Evolutionary conservation across 2,797 vertebrate species (phyloP).

Genomic region (Pseudochirops corinnae): DNA sequence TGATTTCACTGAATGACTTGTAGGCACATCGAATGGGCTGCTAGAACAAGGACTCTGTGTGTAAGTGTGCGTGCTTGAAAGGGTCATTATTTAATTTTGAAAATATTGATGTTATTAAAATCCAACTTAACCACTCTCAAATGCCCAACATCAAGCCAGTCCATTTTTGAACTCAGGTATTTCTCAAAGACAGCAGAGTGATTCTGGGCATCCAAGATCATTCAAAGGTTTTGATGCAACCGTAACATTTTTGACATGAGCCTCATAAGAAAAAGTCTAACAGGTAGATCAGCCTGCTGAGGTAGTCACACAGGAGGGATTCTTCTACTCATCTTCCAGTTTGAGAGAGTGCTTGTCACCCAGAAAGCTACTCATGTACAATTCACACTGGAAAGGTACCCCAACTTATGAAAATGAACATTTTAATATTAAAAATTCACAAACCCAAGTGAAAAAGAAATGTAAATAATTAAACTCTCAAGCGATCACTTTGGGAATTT

Average conservation of each 20-base stretch:
- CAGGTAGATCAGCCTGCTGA: not conserved
- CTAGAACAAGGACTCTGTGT: not conserved
- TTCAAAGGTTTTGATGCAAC: not conserved
- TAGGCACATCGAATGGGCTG: not conserved
- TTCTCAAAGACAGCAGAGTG: not conserved
- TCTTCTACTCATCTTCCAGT: not conserved
- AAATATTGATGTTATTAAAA: not conserved
- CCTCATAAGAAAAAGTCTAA: not conserved
- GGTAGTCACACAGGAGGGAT: not conserved
- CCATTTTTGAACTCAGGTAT: not conserved
- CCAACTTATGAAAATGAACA: not conserved
- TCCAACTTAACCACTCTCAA: not conserved
- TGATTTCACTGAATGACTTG: not conserved
- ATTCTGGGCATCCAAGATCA: not conserved
- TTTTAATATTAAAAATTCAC: not conserved
- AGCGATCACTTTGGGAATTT: not conserved
- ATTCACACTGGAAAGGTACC: not conserved
- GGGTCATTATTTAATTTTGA: not conserved
- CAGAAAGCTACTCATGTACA: not conserved
- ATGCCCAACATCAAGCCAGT: not conserved
- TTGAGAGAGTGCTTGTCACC: not conserved
- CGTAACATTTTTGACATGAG: not conserved
- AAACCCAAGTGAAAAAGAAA: not conserved
- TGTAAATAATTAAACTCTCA: not conserved
- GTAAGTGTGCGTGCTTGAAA: not conserved